Evolutionary conservation across 1,140 invertebrate genomes (phyloP).

Genomic region (Ceratitis capitata): DNA sequence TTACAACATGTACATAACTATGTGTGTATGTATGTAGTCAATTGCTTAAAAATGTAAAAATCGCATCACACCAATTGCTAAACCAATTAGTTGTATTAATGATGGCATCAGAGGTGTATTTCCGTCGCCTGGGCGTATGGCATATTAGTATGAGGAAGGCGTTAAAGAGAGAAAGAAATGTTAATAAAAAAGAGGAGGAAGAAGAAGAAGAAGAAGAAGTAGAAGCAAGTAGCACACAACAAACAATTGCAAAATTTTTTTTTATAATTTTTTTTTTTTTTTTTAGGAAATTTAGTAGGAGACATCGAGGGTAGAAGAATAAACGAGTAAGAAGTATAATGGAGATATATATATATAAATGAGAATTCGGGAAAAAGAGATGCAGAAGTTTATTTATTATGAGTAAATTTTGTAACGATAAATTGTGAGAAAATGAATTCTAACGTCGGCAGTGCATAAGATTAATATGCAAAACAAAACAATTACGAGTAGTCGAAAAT

Average conservation of each 20-base stretch:
- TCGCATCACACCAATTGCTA: constrained; percentile 51
- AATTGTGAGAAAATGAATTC: too few relatives aligned
- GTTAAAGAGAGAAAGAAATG: constrained; percentile 34
- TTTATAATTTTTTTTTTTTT: background rate
- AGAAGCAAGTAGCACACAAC: constrained; percentile 21
- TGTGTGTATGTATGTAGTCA: too few relatives aligned
- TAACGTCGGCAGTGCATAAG: too few relatives aligned
- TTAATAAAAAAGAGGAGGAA: constrained; percentile 25
- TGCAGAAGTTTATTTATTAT: background rate
- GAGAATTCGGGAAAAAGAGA: constrained; percentile 40
- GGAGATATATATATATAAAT: constrained; percentile 51
- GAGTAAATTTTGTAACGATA: background rate
- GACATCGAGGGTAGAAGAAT: background rate
- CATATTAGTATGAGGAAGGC: constrained; percentile 27
- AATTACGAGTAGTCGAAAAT: too few relatives aligned
- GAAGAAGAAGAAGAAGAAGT: constrained; percentile 26
- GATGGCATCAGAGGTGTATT: constrained; percentile 57
- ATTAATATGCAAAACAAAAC: too few relatives aligned
- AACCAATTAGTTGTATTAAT: constrained; percentile 59
- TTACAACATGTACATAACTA: background rate
- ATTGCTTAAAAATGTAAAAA: constrained; percentile 10
- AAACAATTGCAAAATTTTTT: background rate
- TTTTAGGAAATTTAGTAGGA: background rate
- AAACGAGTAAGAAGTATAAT: constrained; percentile 47
- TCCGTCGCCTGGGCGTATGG: constrained; percentile 55